Evolutionary conservation across 2,113 vertebrate species (phyloP).

Genomic region (Melierax canorus): DNA sequence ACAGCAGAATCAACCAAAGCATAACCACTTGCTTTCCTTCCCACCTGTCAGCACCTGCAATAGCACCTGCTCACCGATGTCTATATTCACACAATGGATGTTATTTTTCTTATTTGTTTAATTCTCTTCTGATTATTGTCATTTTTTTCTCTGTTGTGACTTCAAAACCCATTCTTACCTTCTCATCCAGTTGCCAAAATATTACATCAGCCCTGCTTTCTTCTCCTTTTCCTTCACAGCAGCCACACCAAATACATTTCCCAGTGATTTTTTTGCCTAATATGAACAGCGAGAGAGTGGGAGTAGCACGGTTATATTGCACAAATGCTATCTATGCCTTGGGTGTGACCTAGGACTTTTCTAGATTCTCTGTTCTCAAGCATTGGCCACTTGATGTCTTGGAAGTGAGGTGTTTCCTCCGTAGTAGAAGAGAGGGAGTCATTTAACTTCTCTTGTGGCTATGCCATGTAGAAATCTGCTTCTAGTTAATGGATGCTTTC

Average conservation of each 20-base stretch:
- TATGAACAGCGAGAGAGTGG: neutral
- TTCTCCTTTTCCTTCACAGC: neutral
- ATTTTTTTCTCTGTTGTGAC: neutral
- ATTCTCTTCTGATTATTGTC: neutral
- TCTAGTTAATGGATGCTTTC: neutral
- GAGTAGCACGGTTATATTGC: neutral
- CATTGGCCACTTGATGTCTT: neutral
- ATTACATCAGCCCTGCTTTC: neutral
- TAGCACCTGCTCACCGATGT: neutral
- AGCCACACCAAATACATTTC: neutral
- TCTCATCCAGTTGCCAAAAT: neutral
- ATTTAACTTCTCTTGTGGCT: neutral
- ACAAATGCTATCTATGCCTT: neutral
- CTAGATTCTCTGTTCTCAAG: neutral
- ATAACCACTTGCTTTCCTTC: neutral
- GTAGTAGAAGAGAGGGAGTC: neutral
- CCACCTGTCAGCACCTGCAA: neutral
- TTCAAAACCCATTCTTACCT: neutral
- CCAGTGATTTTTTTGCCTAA: neutral
- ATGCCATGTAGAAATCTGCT: neutral
- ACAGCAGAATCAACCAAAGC: neutral
- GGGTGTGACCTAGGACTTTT: neutral
- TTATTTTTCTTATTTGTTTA: neutral
- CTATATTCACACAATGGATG: neutral
- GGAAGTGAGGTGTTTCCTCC: neutral